Evolutionary conservation across 2,113 vertebrate genomes (phyloP), one percentile per base, ranked within the genome.

Genomic region (Ornithorhynchus anatinus): DNA sequence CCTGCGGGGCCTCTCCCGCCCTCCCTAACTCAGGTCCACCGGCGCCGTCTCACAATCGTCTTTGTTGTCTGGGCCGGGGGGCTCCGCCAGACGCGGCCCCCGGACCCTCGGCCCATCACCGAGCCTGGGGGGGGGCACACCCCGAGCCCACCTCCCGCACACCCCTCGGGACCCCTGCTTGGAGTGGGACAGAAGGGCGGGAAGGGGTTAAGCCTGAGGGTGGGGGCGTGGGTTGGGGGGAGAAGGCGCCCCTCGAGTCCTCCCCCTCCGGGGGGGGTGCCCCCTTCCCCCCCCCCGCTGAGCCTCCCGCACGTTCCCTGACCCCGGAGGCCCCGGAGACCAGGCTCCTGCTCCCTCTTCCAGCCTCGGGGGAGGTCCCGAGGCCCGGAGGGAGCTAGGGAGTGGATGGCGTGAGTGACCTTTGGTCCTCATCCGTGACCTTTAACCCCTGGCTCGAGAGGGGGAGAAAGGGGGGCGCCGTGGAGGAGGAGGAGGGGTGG

Each of bases 61-160:
- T 87, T 85, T 87, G 85, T 87, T 85, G 85, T 85, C 82, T 87
- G 75, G 71, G 37, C 59, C 74, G 59, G 80, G 80, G 76, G 71
- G 45, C 19, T 53, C 65, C 44, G 70, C 25, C 45, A 48, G 25
- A 48, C 25, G 45, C n/a, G n/a, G n/a, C n/a, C n/a, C n/a, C n/a
- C n/a, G n/a, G n/a, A n/a, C n/a, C n/a, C n/a, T n/a, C n/a, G n/a
- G n/a, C n/a, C n/a, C n/a, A n/a, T n/a, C n/a, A n/a, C n/a, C n/a
- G n/a, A n/a, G n/a, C n/a, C n/a, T n/a, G n/a, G n/a, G n/a, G n/a
- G n/a, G n/a, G n/a, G n/a, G n/a, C n/a, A n/a, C n/a, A n/a, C n/a
- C n/a, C n/a, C n/a, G n/a, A n/a, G n/a, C n/a, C n/a, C n/a, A n/a
- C 17, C 70, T 67, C 69, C 60, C 67, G 61, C 42, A 19, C 70